Evolutionary conservation across 2,888 invertebrate species (phyloP), one percentile per base, ranked within the genome.

Genomic region (Apotomis betuletana): DNA sequence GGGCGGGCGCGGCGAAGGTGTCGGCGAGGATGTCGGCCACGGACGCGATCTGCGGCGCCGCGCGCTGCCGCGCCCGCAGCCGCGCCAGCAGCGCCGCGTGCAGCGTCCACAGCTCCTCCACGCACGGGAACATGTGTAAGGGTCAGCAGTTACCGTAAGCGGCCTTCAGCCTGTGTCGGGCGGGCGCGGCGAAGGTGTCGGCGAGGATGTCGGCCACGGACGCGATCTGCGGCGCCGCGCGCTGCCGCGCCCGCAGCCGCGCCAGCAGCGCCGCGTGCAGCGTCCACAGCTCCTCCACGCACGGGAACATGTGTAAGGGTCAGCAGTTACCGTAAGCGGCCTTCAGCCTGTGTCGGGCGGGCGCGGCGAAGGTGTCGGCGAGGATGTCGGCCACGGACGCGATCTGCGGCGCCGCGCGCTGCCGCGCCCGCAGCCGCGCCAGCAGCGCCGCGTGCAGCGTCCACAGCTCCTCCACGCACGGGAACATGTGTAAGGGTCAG

Each of bases 251-350:
- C 8, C 97, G 92, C 74, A 98, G 90, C 44, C 95, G 93, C 4
- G 94, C 92, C 54, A 98, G 91, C 85, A 98, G 95, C 67, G 94
- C 94, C 73, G 97, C 95, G 92, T 99, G 99, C 73, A 98, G 94
- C 77, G 97, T 95, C 83, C 97, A 97, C 76, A 99, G 94, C 83
- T 98, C 98, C 65, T 95, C 95, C 57, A 99, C 93, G 49, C 97
- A 94, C 0, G 99, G 99, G 91, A 99, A 98, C 96, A 99, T 96
- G 74, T n/a, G n/a, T n/a, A n/a, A n/a, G n/a, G n/a, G n/a, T n/a
- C n/a, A n/a, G n/a, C 15, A 27, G 27, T 89, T 85, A 90, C 95
- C 98, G 85, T 98, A 99, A 5, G 97, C 97, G 49, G 96, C 95
- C 85, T 98, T 97, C 83, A 98, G 94, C 27, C 87, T 83, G 13